phyloP scores from a whole-genome alignment of 2,113 vertebrate genomes.

The Syrrhaptes paradoxus region DNA sequence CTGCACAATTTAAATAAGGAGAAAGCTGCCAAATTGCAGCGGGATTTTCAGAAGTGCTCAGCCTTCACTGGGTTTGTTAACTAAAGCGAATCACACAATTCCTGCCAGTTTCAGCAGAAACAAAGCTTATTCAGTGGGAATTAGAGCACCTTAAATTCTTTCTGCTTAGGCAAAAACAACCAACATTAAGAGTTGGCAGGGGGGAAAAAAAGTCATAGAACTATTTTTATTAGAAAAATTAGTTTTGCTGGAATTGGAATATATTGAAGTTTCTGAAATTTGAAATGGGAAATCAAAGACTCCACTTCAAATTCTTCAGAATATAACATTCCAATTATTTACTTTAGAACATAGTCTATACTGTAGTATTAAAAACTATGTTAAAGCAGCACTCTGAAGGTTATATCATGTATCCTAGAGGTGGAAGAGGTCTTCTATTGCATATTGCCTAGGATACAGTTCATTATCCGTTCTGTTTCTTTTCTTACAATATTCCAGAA shows the following conservation, averaged over 20 bases:
- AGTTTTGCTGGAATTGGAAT: neutral
- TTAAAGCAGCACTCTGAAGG: neutral
- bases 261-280: neutral
- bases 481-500: neutral
- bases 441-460: accelerated
- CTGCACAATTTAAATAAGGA: neutral
- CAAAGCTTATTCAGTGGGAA: neutral
- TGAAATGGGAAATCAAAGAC: neutral
- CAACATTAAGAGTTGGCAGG: neutral
- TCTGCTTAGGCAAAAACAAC: neutral
- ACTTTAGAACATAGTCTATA: neutral
- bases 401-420: neutral
- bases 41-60: neutral
- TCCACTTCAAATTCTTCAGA: neutral
- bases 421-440: neutral
- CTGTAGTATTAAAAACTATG: neutral
- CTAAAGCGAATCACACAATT: neutral
- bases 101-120: neutral
- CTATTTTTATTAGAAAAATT: neutral
- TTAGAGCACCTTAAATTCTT: neutral
- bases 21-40: neutral
- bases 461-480: neutral
- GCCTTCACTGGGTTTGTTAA: neutral
- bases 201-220: neutral
- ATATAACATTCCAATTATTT: neutral